These are phyloP conservation scores for Odontocolon sp. DNA, from an alignment of 2,888 invertebrate species.

Conservation along the genomic window DNA sequence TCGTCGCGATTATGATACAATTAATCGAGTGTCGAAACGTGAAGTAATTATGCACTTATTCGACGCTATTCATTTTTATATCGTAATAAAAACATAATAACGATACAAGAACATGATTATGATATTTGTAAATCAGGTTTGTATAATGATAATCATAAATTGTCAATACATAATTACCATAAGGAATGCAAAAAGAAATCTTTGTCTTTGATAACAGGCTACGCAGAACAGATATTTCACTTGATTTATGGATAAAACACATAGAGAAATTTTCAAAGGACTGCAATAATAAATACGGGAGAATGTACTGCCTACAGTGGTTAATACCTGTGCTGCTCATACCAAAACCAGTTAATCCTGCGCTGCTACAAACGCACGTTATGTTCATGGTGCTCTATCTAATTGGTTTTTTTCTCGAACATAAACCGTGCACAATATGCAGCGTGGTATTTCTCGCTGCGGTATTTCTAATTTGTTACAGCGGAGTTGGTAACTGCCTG, in stretches of 20 bases:
- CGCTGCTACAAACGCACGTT: constrained; percentile 96
- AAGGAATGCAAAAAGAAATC: no score
- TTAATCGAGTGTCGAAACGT: background rate
- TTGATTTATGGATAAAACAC: constrained; percentile 40
- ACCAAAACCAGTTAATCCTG: constrained; percentile 98
- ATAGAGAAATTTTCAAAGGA: background rate
- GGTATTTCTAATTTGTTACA: constrained; percentile 97
- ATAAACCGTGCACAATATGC: constrained; percentile 99
- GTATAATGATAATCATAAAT: background rate
- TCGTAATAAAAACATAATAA: background rate
- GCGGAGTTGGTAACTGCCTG: constrained; percentile 96
- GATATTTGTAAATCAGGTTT: constrained; percentile 1
- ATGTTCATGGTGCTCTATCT: constrained; percentile 98
- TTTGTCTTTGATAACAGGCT: background rate
- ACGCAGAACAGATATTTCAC: constrained; percentile 1
- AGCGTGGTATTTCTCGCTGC: constrained; percentile 96
- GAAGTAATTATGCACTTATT: background rate
- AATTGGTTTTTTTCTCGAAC: constrained; percentile 97
- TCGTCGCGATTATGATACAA: background rate
- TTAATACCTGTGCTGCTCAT: constrained; percentile 97
- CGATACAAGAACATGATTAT: background rate
- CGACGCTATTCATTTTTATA: constrained; percentile 5
- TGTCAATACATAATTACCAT: no score
- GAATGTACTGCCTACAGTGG: constrained; percentile 98
- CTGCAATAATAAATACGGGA: constrained; percentile 42